Percentiles rank a stretch among this genome's conserved stretches.
phyloP scores from a whole-genome alignment of 2,888 invertebrate species.

The Torymus auratus region DNA sequence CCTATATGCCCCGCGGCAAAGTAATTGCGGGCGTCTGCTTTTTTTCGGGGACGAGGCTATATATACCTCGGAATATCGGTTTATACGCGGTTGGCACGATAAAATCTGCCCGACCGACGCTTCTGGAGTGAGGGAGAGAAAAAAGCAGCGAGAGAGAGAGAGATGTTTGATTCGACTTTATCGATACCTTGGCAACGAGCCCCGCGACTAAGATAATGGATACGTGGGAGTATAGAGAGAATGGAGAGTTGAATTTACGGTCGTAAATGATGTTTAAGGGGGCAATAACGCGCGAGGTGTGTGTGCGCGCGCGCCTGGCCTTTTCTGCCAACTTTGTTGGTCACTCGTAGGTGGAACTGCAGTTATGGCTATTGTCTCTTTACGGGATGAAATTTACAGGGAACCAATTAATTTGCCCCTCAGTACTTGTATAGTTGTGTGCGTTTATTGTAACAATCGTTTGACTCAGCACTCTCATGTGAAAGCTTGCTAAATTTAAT shows the following conservation, averaged over 20 bases:
- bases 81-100: constrained; percentile 43
- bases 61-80: constrained; percentile 20
- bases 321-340: too few species aligned
- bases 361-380: too few species aligned
- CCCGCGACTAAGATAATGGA: neutral
- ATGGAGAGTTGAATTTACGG: neutral
- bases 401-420: too few species aligned
- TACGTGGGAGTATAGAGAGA: neutral
- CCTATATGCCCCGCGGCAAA: too few species aligned
- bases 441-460: too few species aligned
- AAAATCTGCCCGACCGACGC: constrained; percentile 26
- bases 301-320: too few species aligned
- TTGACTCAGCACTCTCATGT: too few species aligned
- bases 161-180: constrained; percentile 34
- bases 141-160: neutral
- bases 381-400: too few species aligned
- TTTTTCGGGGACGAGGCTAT: constrained; percentile 4
- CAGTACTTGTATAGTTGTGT: too few species aligned
- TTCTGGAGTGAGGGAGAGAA: constrained; percentile 18
- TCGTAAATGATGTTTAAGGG: neutral
- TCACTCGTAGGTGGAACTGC: too few species aligned
- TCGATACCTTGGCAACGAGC: constrained; percentile 36
- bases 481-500: too few species aligned
- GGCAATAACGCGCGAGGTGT: neutral
- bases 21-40: neutral